A percentile compares a stretch with the other conserved stretches of the same genome.
Evolutionary conservation across 2,797 vertebrate species (phyloP).

Genomic region (Acanthurus tractus): DNA sequence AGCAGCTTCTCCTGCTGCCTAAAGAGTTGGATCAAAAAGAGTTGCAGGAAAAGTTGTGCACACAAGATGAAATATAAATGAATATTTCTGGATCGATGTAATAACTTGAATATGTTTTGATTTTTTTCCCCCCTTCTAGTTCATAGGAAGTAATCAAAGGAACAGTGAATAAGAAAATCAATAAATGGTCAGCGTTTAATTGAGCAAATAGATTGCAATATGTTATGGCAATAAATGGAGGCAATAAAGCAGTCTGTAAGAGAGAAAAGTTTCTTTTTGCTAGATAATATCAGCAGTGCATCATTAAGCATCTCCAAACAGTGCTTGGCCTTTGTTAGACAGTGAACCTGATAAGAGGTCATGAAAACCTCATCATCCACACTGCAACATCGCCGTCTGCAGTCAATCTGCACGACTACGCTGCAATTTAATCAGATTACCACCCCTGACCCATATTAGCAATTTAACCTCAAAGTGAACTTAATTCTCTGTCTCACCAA

Average conservation of each 20-base stretch:
- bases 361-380: slow-evolving; percentile 30
- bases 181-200: background rate
- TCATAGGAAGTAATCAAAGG: background rate
- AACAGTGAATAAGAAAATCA: background rate
- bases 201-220: background rate
- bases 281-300: slow-evolving; percentile 1
- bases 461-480: slow-evolving; percentile 64
- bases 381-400: slow-evolving; percentile 21
- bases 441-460: slow-evolving; percentile 66
- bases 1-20: background rate
- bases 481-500: slow-evolving; percentile 59
- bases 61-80: background rate
- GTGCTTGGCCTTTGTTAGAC: slow-evolving; percentile 32
- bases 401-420: slow-evolving; percentile 37
- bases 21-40: background rate
- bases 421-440: slow-evolving; percentile 74
- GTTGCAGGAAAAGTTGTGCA: background rate
- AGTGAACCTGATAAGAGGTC: slow-evolving; percentile 30
- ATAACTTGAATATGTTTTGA: background rate
- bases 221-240: background rate
- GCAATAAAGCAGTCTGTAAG: background rate
- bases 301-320: slow-evolving; percentile 18
- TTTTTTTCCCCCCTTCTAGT: background rate
- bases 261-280: background rate
- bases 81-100: background rate